Conservation (phyloP, 2,113 vertebrate species). For the Hemibagrus wyckioides region DNA sequence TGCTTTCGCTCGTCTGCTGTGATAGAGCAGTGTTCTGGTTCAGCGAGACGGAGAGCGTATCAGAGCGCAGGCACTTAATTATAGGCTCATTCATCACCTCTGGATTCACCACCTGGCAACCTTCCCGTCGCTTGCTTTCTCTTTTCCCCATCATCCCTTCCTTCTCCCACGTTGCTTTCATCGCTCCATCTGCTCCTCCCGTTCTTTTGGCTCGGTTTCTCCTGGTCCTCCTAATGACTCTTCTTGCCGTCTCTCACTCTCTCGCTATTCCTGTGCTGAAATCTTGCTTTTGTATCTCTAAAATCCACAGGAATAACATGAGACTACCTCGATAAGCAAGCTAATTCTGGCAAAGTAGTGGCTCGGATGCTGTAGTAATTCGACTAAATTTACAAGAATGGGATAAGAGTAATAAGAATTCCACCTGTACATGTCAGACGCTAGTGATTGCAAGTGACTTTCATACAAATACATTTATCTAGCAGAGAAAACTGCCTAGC, state of each 20-base stretch:
- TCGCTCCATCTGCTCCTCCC: slow-evolving; percentile 49
- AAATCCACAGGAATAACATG: background rate
- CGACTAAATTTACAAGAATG: background rate
- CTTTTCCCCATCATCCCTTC: slow-evolving; percentile 31
- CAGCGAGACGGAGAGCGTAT: background rate
- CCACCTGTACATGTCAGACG: background rate
- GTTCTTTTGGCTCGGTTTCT: slow-evolving; percentile 29
- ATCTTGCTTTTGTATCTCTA: background rate
- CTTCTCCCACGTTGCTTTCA: slow-evolving; percentile 43
- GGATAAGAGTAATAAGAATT: background rate
- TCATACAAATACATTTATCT: too few species aligned
- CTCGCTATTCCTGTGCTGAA: background rate
- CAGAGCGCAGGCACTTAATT: slow-evolving; percentile 64
- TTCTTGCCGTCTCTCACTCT: slow-evolving; percentile 34
- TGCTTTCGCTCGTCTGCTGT: slow-evolving; percentile 28
- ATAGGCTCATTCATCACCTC: slow-evolving; percentile 73
- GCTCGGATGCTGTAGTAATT: background rate
- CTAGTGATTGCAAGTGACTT: too few species aligned
- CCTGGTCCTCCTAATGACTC: slow-evolving; percentile 25
- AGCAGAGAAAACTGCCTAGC: background rate
- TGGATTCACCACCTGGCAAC: slow-evolving; percentile 65
- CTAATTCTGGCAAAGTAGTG: background rate
- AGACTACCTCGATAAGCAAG: background rate
- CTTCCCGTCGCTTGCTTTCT: background rate
- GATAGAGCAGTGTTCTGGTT: slow-evolving; percentile 34